Percentiles rank a stretch among this genome's conserved stretches.
These are phyloP conservation scores for Hyposoter dolosus DNA, from an alignment of 2,888 invertebrate species.

Conservation along the genomic window DNA sequence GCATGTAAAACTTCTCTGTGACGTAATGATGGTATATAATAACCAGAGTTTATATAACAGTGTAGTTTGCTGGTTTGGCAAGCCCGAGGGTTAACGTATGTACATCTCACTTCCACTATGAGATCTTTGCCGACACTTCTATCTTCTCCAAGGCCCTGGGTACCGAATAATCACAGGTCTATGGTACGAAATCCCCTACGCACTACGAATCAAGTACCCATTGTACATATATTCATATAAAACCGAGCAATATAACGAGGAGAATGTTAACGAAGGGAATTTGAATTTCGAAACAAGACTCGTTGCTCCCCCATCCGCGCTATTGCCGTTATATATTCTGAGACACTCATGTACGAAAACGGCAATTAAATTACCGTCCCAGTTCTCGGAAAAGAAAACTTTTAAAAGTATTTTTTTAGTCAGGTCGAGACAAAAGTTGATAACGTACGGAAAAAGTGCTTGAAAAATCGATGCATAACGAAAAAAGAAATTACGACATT, in stretches of 20 bases:
- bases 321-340: not conserved
- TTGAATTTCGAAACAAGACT: slow-evolving; percentile 58
- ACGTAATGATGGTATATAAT: slow-evolving; percentile 40
- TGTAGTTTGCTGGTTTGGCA: slow-evolving; percentile 34
- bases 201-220: slow-evolving; percentile 49
- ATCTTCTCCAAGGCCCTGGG: slow-evolving; percentile 21
- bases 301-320: slow-evolving; percentile 14
- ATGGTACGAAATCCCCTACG: slow-evolving; percentile 21
- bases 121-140: slow-evolving; percentile 56
- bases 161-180: slow-evolving; percentile 40
- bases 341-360: slow-evolving; percentile 3
- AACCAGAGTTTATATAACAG: slow-evolving; percentile 27
- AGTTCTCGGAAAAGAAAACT: not conserved
- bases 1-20: not conserved
- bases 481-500: not conserved
- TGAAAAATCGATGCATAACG: not conserved
- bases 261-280: slow-evolving; percentile 62
- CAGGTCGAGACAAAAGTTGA: not conserved
- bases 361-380: slow-evolving; percentile 26
- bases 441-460: not conserved
- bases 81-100: slow-evolving; percentile 57
- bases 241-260: slow-evolving; percentile 38
- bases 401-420: slow-evolving; percentile 7
- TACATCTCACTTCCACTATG: slow-evolving; percentile 17
- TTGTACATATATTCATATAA: slow-evolving; percentile 5